Conservation (phyloP, 2,888 invertebrate species). For the Lasioglossum pauxillum region DNA sequence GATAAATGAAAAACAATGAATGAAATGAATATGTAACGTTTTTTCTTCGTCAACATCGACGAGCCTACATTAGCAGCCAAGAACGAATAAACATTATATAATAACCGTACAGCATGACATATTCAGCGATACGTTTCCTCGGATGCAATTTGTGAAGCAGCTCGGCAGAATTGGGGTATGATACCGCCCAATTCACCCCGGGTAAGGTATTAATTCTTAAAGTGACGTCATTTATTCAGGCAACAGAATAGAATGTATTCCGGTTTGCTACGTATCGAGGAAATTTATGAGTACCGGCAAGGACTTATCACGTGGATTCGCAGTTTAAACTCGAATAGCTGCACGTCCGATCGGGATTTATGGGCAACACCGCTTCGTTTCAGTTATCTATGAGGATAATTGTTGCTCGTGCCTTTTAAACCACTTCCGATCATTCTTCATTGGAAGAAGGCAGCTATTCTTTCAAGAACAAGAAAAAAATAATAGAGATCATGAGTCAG, state of each 20-base stretch:
- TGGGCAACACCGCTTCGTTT: constrained; percentile 1
- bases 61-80: background rate
- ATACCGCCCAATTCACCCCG: background rate
- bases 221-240: constrained; percentile 37
- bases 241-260: constrained; percentile 19
- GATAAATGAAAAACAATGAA: no score
- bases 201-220: constrained; percentile 45
- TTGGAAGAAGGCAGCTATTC: background rate
- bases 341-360: constrained; percentile 41
- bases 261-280: background rate
- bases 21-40: no score
- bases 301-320: constrained; percentile 38
- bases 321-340: constrained; percentile 25
- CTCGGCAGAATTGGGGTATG: background rate
- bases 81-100: background rate
- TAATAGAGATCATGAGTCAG: background rate
- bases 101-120: background rate
- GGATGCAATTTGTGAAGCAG: background rate
- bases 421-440: background rate
- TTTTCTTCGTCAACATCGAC: no score
- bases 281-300: constrained; percentile 40
- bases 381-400: constrained; percentile 28
- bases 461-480: background rate
- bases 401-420: constrained; percentile 15
- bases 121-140: background rate